Conservation (phyloP, 2,113 vertebrate genomes). For the Rhinolophus sinicus region DNA sequence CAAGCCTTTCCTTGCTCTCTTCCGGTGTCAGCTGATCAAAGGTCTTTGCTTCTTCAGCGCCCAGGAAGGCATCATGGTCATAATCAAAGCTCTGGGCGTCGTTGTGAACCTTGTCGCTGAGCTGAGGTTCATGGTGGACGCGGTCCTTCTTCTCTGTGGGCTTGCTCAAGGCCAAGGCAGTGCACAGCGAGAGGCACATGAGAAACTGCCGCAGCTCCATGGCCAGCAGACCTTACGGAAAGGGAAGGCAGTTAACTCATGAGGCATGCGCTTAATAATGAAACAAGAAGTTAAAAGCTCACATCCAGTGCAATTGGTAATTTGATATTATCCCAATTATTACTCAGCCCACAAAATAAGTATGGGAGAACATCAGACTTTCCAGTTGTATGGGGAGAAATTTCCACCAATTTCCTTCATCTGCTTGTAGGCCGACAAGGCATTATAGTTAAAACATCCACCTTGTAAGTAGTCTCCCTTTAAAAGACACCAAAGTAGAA, state of each 20-base stretch:
- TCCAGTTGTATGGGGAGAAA: not conserved
- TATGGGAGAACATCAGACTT: not conserved
- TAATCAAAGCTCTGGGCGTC: constrained; percentile 95
- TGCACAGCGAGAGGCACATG: constrained; percentile 87
- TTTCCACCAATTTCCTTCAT: constrained; percentile 24
- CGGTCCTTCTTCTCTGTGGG: constrained; percentile 94
- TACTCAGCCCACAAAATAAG: constrained; percentile 31
- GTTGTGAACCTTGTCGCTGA: constrained; percentile 91
- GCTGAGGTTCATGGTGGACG: constrained; percentile 89
- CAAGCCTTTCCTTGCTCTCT: constrained; percentile 95
- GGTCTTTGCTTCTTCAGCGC: constrained; percentile 91
- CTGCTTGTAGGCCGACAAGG: not conserved
- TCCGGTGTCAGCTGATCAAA: constrained; percentile 94
- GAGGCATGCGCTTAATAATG: not conserved
- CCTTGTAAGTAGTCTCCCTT: not conserved
- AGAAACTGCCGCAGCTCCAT: constrained; percentile 88
- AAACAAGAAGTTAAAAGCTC: constrained; percentile 33
- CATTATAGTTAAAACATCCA: constrained; percentile 3
- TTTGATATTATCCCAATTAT: not conserved
- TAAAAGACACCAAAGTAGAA: constrained; percentile 40
- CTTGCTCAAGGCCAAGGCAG: constrained; percentile 88
- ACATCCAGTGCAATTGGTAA: not conserved
- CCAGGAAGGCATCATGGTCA: constrained; percentile 97
- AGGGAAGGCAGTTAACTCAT: not conserved
- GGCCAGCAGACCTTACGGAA: constrained; percentile 43